Evolutionary conservation across 1,140 invertebrate genomes (phyloP).

Genomic region (Drosophila orosa): DNA sequence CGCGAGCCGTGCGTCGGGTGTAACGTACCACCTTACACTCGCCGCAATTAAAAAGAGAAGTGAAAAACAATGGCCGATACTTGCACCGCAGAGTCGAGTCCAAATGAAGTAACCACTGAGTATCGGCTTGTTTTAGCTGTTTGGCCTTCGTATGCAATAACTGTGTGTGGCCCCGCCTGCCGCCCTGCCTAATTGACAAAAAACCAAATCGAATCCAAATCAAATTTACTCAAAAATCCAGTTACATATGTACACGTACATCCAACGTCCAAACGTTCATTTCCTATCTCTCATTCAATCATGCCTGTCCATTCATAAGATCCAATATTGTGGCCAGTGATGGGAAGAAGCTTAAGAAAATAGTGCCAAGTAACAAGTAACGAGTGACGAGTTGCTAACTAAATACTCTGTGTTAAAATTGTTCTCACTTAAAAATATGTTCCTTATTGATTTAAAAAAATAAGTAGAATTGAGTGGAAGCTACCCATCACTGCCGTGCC

Average conservation of each 20-base stretch:
- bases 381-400: not conserved
- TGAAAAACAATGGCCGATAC: conserved; percentile 64
- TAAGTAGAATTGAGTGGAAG: not conserved
- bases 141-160: conserved; percentile 82
- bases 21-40: conserved; percentile 10
- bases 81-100: conserved; percentile 15
- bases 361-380: not conserved
- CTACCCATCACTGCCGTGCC: conserved; percentile 3
- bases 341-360: not conserved
- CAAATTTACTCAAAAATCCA: conserved; percentile 27
- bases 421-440: not conserved
- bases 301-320: not conserved
- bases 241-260: conserved; percentile 69
- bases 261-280: conserved; percentile 20
- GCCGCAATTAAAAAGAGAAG: conserved; percentile 47
- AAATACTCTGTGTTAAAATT: not conserved
- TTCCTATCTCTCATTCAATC: conserved; percentile 17
- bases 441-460: not conserved
- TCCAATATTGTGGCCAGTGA: not conserved
- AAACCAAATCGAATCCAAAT: conserved; percentile 44
- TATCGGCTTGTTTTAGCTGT: conserved; percentile 74
- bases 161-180: conserved; percentile 25
- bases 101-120: conserved; percentile 17
- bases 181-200: conserved; percentile 46
- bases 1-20: conserved; percentile 24